Percentiles rank a stretch among this genome's conserved stretches.
These are phyloP conservation scores for Bradypodion ventrale DNA, from an alignment of 2,797 vertebrate genomes.

Conservation along the genomic window DNA sequence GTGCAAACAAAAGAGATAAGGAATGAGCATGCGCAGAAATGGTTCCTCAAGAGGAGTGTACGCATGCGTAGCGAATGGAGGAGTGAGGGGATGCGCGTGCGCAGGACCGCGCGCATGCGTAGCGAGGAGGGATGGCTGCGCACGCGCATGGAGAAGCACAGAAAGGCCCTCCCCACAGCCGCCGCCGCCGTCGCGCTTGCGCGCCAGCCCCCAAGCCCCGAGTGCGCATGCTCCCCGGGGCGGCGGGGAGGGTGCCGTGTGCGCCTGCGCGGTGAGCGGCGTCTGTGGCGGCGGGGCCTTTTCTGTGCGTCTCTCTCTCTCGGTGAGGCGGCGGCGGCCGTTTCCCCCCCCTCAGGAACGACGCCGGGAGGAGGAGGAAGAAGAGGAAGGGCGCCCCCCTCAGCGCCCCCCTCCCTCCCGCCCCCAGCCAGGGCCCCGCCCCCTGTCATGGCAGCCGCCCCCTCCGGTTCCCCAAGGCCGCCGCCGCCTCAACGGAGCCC, in stretches of 20 bases:
- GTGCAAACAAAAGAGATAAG: neutral
- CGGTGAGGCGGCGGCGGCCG: constrained; percentile 17
- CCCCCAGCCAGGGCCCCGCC: constrained; percentile 15
- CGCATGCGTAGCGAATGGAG: neutral
- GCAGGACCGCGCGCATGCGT: neutral
- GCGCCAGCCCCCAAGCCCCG: neutral
- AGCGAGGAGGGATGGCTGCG: neutral
- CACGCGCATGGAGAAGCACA: neutral
- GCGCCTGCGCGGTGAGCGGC: constrained; percentile 11
- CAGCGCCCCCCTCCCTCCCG: neutral
- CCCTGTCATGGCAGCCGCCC: constrained; percentile 32
- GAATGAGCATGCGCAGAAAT: neutral
- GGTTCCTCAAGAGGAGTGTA: too few species aligned
- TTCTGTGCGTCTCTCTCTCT: neutral
- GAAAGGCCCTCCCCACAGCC: too few species aligned
- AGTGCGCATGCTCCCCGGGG: constrained; percentile 25
- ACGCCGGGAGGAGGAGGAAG: neutral
- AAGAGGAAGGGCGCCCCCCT: neutral
- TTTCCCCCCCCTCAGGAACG: neutral
- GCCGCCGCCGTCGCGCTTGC: constrained; percentile 6
- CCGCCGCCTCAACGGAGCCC: too few species aligned
- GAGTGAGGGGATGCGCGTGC: neutral
- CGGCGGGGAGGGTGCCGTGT: neutral
- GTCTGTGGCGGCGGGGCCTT: constrained; percentile 26
- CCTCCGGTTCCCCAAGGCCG: neutral